Evolutionary conservation across 2,888 invertebrate species (phyloP).

Genomic region (Lithophane socia): DNA sequence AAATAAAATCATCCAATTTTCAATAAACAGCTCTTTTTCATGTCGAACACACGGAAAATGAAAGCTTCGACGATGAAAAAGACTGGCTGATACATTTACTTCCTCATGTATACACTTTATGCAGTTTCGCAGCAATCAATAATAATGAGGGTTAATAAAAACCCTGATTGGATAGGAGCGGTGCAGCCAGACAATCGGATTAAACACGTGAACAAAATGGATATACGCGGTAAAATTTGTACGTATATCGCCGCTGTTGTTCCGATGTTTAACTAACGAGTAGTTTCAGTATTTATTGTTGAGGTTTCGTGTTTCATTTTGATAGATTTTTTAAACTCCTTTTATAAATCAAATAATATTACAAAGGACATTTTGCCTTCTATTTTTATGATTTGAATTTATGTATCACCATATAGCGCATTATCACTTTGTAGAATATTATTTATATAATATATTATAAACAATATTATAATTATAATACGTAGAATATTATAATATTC

Average conservation of each 20-base stretch:
- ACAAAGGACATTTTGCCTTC: neutral
- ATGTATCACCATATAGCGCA: too few relatives aligned
- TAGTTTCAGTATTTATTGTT: slow-evolving; percentile 27
- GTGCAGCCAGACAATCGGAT: slow-evolving; percentile 79
- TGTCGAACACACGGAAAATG: slow-evolving; percentile 25
- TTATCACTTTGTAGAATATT: too few relatives aligned
- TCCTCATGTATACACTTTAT: slow-evolving; percentile 63
- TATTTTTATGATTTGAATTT: too few relatives aligned
- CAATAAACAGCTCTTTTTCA: slow-evolving; percentile 37
- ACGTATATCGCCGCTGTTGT: slow-evolving; percentile 45
- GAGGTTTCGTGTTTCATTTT: neutral
- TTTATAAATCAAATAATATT: neutral
- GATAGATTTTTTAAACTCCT: neutral
- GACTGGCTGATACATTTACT: slow-evolving; percentile 48
- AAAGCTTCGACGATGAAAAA: slow-evolving; percentile 41
- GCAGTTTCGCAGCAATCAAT: slow-evolving; percentile 78
- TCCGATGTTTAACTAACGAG: slow-evolving; percentile 58
- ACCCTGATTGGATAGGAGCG: slow-evolving; percentile 80
- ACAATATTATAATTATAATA: too few relatives aligned
- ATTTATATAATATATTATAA: too few relatives aligned
- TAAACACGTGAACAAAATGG: slow-evolving; percentile 77
- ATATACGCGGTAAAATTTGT: slow-evolving; percentile 57
- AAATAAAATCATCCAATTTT: slow-evolving; percentile 8
- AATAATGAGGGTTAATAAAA: slow-evolving; percentile 86
- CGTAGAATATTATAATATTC: neutral